Conservation (phyloP, 2,797 vertebrate species). For the Garrulus glandarius region DNA sequence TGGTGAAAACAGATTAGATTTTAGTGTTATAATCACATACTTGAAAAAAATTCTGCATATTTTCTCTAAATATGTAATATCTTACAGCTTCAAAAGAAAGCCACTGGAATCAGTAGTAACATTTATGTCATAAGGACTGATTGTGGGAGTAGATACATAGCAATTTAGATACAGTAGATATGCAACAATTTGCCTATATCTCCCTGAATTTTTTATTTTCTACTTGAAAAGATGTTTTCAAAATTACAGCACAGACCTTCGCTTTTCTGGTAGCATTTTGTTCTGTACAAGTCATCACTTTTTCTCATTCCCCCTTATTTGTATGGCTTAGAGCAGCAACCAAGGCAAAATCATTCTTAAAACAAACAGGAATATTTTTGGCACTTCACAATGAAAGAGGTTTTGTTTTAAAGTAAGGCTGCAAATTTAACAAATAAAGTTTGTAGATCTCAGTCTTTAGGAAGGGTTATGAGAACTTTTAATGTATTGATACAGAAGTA, state of each 20-base stretch:
- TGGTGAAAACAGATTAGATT: background rate
- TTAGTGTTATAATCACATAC: background rate
- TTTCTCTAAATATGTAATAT: background rate
- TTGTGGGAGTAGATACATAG: background rate
- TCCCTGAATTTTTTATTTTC: background rate
- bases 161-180: background rate
- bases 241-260: background rate
- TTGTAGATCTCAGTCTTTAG: background rate
- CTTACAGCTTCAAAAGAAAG: background rate
- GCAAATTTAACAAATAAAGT: background rate
- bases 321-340: background rate
- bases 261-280: background rate
- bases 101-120: background rate
- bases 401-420: background rate
- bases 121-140: background rate
- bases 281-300: background rate
- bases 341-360: background rate
- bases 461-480: background rate
- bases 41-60: background rate
- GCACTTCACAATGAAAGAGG: background rate
- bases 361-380: background rate
- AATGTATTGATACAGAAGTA: background rate
- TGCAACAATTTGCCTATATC: background rate
- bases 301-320: background rate
- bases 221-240: background rate